phyloP scores from a whole-genome alignment of 2,888 invertebrate species.

The Ochropleura leucogaster region DNA sequence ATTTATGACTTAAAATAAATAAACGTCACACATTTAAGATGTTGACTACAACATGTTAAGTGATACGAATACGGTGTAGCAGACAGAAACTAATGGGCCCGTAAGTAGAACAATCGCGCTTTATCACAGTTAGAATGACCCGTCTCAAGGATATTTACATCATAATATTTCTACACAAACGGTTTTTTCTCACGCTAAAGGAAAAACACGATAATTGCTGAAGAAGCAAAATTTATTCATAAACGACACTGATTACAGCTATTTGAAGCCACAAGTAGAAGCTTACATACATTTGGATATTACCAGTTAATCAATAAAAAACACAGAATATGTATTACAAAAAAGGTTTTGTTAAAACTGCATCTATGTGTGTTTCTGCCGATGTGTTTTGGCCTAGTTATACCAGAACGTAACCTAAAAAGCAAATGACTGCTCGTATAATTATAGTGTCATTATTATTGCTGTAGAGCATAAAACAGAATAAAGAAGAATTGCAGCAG shows the following conservation, averaged over 20 bases:
- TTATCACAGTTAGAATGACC: slow-evolving; percentile 70
- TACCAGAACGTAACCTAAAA: not conserved
- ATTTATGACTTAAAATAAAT: slow-evolving; percentile 22
- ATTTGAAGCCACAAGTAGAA: slow-evolving; percentile 13
- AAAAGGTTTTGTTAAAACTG: not conserved
- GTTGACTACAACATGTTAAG: slow-evolving; percentile 20
- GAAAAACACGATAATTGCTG: slow-evolving; percentile 49
- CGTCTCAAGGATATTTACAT: slow-evolving; percentile 79
- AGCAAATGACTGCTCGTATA: not conserved
- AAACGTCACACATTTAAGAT: slow-evolving; percentile 13
- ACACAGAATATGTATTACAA: not conserved
- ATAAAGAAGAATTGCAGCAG: not conserved
- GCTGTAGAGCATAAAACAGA: too few species aligned
- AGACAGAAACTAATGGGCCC: slow-evolving; percentile 55
- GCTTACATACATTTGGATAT: slow-evolving; percentile 12
- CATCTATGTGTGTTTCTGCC: not conserved
- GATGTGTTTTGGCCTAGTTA: slow-evolving; percentile 2
- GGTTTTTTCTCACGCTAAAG: slow-evolving; percentile 72
- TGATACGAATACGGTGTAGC: slow-evolving; percentile 40
- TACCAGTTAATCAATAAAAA: slow-evolving; percentile 11
- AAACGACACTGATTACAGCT: slow-evolving; percentile 8
- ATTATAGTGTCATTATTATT: not conserved
- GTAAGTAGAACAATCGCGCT: slow-evolving; percentile 66
- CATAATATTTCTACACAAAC: slow-evolving; percentile 70
- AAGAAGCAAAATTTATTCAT: slow-evolving; percentile 27